Evolutionary conservation across 2,797 vertebrate genomes (phyloP).

Genomic region (Clarias platycephalus): DNA sequence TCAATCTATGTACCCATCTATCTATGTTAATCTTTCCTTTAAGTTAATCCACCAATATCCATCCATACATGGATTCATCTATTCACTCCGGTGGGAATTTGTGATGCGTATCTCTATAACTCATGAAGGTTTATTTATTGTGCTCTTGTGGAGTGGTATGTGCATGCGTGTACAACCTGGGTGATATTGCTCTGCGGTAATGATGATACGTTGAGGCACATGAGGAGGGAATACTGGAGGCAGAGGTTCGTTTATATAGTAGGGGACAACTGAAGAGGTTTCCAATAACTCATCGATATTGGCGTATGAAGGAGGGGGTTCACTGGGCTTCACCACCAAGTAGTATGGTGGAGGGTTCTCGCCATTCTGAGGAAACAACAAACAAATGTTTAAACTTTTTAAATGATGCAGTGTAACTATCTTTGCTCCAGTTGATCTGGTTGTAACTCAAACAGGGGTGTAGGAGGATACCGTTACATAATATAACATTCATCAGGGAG

Average conservation of each 20-base stretch:
- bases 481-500: background rate
- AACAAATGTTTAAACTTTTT: background rate
- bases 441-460: background rate
- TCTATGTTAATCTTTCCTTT: background rate
- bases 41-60: background rate
- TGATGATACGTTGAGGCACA: slow-evolving; percentile 5
- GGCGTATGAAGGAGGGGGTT: slow-evolving; percentile 41
- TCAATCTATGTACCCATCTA: background rate
- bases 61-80: background rate
- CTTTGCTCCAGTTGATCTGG: background rate
- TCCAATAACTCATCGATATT: background rate
- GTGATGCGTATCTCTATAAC: background rate
- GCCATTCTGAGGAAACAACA: slow-evolving; percentile 25
- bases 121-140: background rate
- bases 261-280: slow-evolving; percentile 24
- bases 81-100: background rate
- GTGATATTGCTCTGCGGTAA: background rate
- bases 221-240: slow-evolving; percentile 17
- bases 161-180: slow-evolving; percentile 35
- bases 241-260: slow-evolving; percentile 41
- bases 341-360: slow-evolving; percentile 54
- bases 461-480: background rate
- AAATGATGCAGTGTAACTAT: background rate
- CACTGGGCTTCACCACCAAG: slow-evolving; percentile 31
- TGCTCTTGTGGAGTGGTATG: background rate